Evolutionary conservation across 2,888 invertebrate genomes (phyloP).

Genomic region (Steromphala cineraria): DNA sequence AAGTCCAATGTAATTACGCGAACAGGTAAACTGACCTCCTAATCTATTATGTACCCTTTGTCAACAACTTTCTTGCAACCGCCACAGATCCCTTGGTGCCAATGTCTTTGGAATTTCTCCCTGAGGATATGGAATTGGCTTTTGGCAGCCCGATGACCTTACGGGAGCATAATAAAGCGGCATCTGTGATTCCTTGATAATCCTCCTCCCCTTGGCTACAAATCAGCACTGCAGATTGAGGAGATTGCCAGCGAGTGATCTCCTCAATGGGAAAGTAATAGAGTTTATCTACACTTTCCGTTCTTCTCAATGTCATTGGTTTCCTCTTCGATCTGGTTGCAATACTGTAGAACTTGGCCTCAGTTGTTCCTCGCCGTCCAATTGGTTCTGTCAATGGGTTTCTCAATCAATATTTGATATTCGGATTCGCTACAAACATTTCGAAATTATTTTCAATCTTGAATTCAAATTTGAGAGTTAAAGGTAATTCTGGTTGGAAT

Average conservation of each 20-base stretch:
- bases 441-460: too few species aligned
- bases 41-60: constrained; percentile 2
- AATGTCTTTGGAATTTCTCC: neutral
- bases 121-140: constrained; percentile 8
- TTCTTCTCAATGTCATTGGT: neutral
- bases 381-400: too few species aligned
- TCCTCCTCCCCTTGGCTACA: neutral
- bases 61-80: neutral
- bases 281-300: constrained; percentile 7
- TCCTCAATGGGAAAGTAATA: neutral
- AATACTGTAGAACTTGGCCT: too few species aligned
- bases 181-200: constrained; percentile 15
- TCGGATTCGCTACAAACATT: too few species aligned
- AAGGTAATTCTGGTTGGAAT: neutral
- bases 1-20: constrained; percentile 15
- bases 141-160: constrained; percentile 11
- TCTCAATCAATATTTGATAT: too few species aligned
- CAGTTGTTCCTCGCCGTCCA: too few species aligned
- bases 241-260: neutral
- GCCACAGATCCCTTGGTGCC: neutral
- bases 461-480: too few species aligned
- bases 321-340: neutral
- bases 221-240: constrained; percentile 3
- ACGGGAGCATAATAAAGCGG: constrained; percentile 10
- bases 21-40: constrained; percentile 12